Conservation (phyloP, 2,888 invertebrate genomes). For the Megamerina dolium region DNA sequence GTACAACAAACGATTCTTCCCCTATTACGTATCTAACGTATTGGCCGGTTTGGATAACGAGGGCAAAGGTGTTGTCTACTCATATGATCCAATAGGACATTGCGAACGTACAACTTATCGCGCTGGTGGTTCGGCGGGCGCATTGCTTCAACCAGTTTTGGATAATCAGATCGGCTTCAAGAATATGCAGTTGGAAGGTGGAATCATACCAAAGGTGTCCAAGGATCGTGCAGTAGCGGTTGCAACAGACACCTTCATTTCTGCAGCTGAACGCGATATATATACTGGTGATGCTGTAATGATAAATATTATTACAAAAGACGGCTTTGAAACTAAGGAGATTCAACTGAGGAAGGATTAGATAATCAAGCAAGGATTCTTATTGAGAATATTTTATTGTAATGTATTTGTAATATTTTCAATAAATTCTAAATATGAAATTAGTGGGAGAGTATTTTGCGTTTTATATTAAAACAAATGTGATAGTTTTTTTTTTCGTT, state of each 20-base stretch:
- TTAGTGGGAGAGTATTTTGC: too few species aligned
- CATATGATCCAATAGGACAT: slow-evolving; percentile 97
- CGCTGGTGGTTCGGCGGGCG: slow-evolving; percentile 87
- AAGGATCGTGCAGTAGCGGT: slow-evolving; percentile 77
- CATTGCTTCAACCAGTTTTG: slow-evolving; percentile 85
- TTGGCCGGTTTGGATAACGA: slow-evolving; percentile 89
- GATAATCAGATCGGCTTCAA: slow-evolving; percentile 93
- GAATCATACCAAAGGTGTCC: slow-evolving; percentile 55
- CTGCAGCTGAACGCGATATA: slow-evolving; percentile 96
- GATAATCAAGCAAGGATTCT: background rate
- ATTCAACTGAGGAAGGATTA: slow-evolving; percentile 83
- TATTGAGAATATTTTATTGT: too few species aligned
- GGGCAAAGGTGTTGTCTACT: slow-evolving; percentile 91
- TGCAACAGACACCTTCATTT: slow-evolving; percentile 93
- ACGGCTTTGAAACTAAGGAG: slow-evolving; percentile 69
- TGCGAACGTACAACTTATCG: slow-evolving; percentile 78
- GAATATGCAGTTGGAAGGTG: slow-evolving; percentile 62
- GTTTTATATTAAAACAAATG: too few species aligned
- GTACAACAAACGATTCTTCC: slow-evolving; percentile 96
- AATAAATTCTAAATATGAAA: too few species aligned
- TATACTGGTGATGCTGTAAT: slow-evolving; percentile 90
- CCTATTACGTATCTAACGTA: slow-evolving; percentile 93
- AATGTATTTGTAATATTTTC: too few species aligned
- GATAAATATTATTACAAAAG: slow-evolving; percentile 81
- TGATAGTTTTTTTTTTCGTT: slow-evolving; percentile 28